These are phyloP conservation scores for Trichechus manatus DNA, from an alignment of 2,113 vertebrate species.

Conservation along the genomic window DNA sequence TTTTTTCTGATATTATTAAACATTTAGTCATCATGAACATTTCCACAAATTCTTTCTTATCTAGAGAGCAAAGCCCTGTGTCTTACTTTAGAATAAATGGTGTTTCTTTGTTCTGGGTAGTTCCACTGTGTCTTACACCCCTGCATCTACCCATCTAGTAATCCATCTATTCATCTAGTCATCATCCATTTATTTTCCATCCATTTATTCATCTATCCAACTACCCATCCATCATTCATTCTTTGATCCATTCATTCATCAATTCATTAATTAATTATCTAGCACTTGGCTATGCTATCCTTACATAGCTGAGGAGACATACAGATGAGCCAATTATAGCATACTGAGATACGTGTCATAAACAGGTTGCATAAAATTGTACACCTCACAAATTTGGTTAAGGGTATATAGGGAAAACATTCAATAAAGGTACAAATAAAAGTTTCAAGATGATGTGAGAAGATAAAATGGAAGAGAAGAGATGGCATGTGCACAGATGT, in stretches of 20 bases:
- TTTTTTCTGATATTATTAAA: conserved; percentile 12
- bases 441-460: background rate
- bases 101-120: background rate
- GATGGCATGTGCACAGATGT: background rate
- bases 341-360: background rate
- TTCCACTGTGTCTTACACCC: background rate
- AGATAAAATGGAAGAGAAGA: background rate
- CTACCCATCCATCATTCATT: background rate
- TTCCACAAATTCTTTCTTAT: background rate
- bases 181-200: background rate
- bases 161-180: background rate
- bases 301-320: background rate
- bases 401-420: background rate
- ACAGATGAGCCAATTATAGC: background rate
- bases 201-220: background rate
- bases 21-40: background rate
- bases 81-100: background rate
- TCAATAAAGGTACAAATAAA: background rate
- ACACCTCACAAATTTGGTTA: background rate
- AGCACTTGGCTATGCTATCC: background rate
- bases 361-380: background rate
- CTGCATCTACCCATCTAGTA: background rate
- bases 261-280: background rate
- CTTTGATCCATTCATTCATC: background rate
- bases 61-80: background rate